Base-by-base conservation (phyloP, 2,113 vertebrate species). In the Pheucticus melanocephalus region DNA sequence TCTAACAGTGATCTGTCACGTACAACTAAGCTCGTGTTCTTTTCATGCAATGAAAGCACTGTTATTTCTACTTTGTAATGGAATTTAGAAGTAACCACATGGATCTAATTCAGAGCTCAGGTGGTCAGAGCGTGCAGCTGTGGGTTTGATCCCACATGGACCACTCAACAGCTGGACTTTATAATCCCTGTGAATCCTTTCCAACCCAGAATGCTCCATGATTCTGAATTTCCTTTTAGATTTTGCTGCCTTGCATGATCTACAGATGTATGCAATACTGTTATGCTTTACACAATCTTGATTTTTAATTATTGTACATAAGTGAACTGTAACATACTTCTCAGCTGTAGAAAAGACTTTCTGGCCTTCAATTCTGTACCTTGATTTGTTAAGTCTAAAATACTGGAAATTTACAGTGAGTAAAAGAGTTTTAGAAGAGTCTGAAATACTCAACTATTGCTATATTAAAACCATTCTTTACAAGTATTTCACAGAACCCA, bases 91-190 rank as follows among this genome's bases (percentile, higher is more conserved):
- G 13, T 39, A 86, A 78, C 12, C 11, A 81, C 15, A 11, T 2
- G 19, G 16, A 84, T 44, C 7, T 42, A 73, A 72, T 40, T 57
- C 48, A 61, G 1, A n/a, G 6, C 5, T 81, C 48, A 48, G 12
- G 30, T 6, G 16, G 20, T 66, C 35, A 75, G 30, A 66, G 31
- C 0, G 0, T 11, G 42, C 0, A 3, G 16, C 25, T 75, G n/a
- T 33, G 18, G 9, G 22, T 13, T 75, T 65, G 20, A 57, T n/a
- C 15, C n/a, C 18, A 54, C 5, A 47, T 2, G 15, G 50, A 28
- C 12, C 16, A 40, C 12, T n/a, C 30, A 20, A 65, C 24, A 65
- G 25, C 6, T n/a, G 30, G 19, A 57, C 42, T 40, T 8, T 2
- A 40, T 24, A 12, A 57, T 35, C 31, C 12, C 9, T 30, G 20